These are phyloP conservation scores for Dendrophyllia cribrosa DNA, from an alignment of 64 coral and sea anemone genomes.

Conservation along the genomic window DNA sequence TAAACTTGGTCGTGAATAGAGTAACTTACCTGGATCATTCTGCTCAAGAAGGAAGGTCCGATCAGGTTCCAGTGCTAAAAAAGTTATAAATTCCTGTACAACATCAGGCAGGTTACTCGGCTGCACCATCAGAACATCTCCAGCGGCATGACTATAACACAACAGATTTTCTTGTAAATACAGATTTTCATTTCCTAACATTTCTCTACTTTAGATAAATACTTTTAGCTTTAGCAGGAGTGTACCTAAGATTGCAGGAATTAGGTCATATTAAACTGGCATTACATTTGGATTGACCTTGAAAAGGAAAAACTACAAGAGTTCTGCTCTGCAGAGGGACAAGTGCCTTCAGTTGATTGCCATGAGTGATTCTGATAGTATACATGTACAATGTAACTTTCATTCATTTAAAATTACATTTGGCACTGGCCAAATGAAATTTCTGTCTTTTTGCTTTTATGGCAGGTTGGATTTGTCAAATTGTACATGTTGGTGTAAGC, in stretches of 20 bases:
- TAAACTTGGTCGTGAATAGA: not conserved
- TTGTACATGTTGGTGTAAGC: no score
- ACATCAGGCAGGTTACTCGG: constrained; percentile 79
- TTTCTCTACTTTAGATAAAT: no score
- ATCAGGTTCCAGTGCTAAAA: constrained; percentile 62
- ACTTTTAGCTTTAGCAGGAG: no score
- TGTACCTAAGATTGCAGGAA: no score
- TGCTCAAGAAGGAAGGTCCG: constrained; percentile 64
- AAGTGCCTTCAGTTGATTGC: constrained; percentile 37
- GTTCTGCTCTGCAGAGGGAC: constrained; percentile 90
- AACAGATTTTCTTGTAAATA: not conserved
- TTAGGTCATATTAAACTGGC: constrained; percentile 64
- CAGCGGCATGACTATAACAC: constrained; percentile 71
- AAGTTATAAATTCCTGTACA: constrained; percentile 82
- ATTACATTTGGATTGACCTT: constrained; percentile 90
- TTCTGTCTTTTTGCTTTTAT: no score
- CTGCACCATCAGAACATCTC: constrained; percentile 90
- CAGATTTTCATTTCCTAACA: not conserved
- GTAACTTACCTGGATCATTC: constrained; percentile 76
- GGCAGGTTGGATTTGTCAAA: no score
- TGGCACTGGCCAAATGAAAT: no score
- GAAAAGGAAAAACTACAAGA: constrained; percentile 97
- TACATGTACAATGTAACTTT: no score
- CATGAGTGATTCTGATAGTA: no score
- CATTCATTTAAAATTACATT: no score